Evolutionary conservation across 2,888 invertebrate species (phyloP), one percentile per base, ranked within the genome.

Genomic region (Pheosia tremula): DNA sequence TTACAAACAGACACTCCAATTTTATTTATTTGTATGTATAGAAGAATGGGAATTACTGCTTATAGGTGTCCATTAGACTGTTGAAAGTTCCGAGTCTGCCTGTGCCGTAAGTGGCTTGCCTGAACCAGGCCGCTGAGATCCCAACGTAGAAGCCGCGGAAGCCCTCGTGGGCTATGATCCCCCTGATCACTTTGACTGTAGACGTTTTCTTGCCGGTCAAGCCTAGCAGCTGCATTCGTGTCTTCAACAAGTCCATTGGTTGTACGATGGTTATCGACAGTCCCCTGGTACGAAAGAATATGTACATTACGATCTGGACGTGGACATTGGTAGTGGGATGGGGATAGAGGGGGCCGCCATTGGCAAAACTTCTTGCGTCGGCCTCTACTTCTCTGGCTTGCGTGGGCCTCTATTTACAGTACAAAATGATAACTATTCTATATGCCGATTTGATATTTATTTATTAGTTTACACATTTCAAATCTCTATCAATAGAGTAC

Each of bases 91-190:
- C 99, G 62, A 99, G 95, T 67, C 99, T 94, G 0, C 97, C 97
- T 0, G 99, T 98, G 3, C 98, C 98, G 85, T 99, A 99, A 0
- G 98, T 98, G 0, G 98, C 98, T 86, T 99, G 99, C 63, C 99
- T 94, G 70, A 99, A 91, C 49, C 99, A 92, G 0, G 97, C 98
- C 8, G 98, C 98, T 0, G 97, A 97, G 10, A 98, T 91, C 0
- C 99, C 99, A 56, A 96, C 96, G 85, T 99, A 99, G 67, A 99
- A 89, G 0, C 97, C 97, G 11, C 95, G 77, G 0, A 97, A 63
- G 0, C 99, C 99, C 86, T 99, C 98, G 69, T 96, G 96, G 77
- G 91, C 94, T 7, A 98, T 74, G 69, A 99, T 97, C 38, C 95
- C 94, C 50, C 93, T 90, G n/a, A 97, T 86, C 8, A 97, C 96